Evolutionary conservation across 2,888 invertebrate species (phyloP), one percentile per base, ranked within the genome.

Genomic region (Scotopteryx bipunctaria): DNA sequence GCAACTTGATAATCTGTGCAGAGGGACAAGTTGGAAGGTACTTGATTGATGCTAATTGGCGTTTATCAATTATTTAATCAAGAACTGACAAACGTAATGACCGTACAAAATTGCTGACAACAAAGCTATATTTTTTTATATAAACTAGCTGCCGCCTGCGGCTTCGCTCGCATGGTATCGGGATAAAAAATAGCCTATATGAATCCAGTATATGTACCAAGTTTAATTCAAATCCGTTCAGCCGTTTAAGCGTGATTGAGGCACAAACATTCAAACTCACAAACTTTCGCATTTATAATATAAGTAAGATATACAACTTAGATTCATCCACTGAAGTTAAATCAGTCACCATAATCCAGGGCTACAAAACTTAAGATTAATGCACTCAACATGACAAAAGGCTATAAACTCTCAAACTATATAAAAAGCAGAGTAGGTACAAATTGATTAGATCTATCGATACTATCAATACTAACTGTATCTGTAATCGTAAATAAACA

Each of bases 401-500:
- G 14, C 21, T 8, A 25, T 38, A 38, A 25, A 38, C 15, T 13
- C 15, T 15, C 15, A 41, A 19, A 31, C 41, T n/a, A 9, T 21
- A 19, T 13, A 31, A 19, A 31, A 41, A 29, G 27, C 11, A 27
- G 8, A n/a, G 13, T n/a, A n/a, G n/a, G n/a, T 17, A 8, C 17
- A 31, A 41, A 42, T 21, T 32, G 14, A 42, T 25, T 25, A 13
- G 14, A 41, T 19, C n/a, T n/a, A n/a, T n/a, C 31, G 19, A 13
- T 31, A 14, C 19, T 41, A 41, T 19, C 41, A 17, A 27, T 13
- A 21, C 3, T 14, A 33, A 16, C 15, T 29, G 9, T 27, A 36
- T 46, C 41, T 42, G 37, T 33, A 21, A 42, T 43, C 36, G 45
- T 32, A 55, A 53, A 55, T 53, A 57, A 57, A 57, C 45, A 57